Conservation (phyloP, 1,140 invertebrate species). For the Temnothorax nylanderi region DNA sequence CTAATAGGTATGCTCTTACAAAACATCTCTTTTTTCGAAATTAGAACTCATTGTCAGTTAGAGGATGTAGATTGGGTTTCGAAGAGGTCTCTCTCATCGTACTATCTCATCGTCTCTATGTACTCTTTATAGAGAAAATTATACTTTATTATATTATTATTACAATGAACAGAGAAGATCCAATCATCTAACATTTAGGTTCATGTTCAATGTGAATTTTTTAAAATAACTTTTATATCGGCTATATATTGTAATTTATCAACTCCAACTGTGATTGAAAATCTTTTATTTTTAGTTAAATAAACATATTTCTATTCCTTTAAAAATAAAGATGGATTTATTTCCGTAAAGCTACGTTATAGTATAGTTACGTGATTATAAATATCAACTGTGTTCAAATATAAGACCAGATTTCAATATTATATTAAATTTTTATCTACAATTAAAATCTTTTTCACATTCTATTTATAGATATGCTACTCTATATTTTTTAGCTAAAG, state of each 20-base stretch:
- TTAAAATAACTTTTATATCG: background rate
- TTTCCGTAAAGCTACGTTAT: background rate
- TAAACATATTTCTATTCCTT: background rate
- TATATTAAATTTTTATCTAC: background rate
- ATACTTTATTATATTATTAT: background rate
- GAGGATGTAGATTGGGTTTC: background rate
- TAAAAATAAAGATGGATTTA: background rate
- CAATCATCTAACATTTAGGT: background rate
- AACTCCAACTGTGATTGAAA: background rate
- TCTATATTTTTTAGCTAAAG: background rate
- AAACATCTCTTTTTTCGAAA: conserved; percentile 15
- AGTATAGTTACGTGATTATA: background rate
- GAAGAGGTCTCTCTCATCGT: background rate
- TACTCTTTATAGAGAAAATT: conserved; percentile 10
- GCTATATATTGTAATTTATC: background rate
- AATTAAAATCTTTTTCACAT: background rate
- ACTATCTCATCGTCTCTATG: background rate
- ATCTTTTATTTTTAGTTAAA: background rate
- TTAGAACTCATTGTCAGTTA: background rate
- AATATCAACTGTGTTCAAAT: background rate
- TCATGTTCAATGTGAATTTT: background rate
- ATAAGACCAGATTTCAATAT: background rate
- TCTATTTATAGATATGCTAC: background rate
- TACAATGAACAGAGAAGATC: background rate
- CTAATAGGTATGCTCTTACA: background rate